Percentiles rank a stretch among this genome's conserved stretches.
Conservation (phyloP, 2,797 vertebrate species). For the Agapornis canus region DNA sequence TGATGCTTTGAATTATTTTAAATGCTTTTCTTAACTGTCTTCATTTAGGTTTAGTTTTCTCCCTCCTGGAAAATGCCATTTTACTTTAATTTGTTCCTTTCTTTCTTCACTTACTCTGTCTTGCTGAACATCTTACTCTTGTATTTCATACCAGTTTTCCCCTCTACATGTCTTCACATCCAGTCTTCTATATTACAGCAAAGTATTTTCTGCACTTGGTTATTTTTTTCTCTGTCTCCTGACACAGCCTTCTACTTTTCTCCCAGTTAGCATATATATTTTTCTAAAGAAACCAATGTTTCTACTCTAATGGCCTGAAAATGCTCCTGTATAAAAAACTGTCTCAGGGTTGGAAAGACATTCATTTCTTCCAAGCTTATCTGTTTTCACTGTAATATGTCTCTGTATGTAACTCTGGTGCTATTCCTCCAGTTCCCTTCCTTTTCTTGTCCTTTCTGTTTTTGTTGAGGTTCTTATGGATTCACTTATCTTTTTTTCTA, state of each 20-base stretch:
- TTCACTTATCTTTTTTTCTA: background rate
- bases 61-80: rapidly evolving
- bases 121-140: background rate
- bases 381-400: background rate
- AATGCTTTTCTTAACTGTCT: background rate
- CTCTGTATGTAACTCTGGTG: background rate
- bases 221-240: background rate
- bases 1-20: background rate
- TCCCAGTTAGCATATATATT: background rate
- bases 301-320: background rate
- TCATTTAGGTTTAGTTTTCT: background rate
- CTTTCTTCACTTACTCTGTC: background rate
- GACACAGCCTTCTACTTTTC: background rate
- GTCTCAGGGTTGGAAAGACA: background rate
- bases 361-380: background rate
- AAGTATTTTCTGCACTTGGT: background rate
- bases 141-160: background rate
- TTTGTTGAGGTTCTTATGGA: background rate
- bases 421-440: background rate
- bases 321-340: background rate
- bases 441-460: background rate
- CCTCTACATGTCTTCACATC: rapidly evolving
- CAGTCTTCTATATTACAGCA: background rate
- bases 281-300: background rate
- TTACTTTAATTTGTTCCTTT: background rate